Percentiles rank a stretch among this genome's conserved stretches.
phyloP scores from a whole-genome alignment of 2,888 invertebrate species.

The Macrosiphum euphorbiae region DNA sequence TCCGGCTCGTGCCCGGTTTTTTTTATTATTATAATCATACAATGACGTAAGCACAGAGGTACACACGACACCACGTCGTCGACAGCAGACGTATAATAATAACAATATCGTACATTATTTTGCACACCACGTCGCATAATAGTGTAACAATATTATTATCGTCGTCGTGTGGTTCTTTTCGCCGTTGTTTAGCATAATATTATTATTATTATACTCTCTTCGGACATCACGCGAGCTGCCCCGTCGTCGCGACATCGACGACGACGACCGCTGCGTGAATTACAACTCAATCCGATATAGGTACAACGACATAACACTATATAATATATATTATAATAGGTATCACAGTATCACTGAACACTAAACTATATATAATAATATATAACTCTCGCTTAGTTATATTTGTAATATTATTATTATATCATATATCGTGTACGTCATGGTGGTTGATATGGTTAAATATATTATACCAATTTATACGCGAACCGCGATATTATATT shows the following conservation, averaged over 20 bases:
- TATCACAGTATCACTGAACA: neutral
- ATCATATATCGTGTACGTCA: neutral
- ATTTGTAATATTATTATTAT: neutral
- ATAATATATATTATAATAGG: too few species aligned
- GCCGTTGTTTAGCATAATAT: neutral
- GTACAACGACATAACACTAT: too few species aligned
- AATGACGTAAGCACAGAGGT: neutral
- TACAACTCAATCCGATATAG: conserved; percentile 46
- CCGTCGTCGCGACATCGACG: neutral
- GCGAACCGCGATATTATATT: too few species aligned
- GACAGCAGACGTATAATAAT: neutral
- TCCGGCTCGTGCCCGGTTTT: neutral
- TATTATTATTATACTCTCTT: neutral
- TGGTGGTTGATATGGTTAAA: too few species aligned
- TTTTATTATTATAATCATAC: neutral
- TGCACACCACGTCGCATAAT: neutral
- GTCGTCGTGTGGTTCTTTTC: neutral
- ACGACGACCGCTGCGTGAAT: conserved; percentile 49
- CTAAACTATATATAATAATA: neutral
- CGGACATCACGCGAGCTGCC: too few species aligned
- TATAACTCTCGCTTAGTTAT: too few species aligned
- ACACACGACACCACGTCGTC: neutral
- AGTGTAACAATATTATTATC: neutral
- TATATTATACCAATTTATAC: neutral
- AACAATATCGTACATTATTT: neutral